These are phyloP conservation scores for Botrylloides violaceus DNA, from an alignment of 23 tunicate genomes.

Conservation along the genomic window DNA sequence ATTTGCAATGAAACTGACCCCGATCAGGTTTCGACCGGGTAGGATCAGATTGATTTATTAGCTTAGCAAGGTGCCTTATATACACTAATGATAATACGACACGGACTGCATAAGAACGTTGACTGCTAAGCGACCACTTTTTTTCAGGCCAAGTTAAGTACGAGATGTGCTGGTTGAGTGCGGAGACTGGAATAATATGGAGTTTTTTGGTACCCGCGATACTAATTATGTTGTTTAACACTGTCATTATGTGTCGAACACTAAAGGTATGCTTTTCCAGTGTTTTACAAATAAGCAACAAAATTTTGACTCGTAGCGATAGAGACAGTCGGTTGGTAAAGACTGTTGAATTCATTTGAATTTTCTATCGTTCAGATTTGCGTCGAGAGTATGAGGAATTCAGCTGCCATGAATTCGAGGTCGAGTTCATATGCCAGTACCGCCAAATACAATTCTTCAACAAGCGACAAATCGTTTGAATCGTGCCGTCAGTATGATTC, in stretches of 20 bases:
- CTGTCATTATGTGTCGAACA: conserved; percentile 56
- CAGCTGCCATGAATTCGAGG: not conserved
- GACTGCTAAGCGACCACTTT: too few species aligned
- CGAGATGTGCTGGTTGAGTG: conserved; percentile 55
- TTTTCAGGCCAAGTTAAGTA: conserved; percentile 34
- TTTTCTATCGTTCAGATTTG: not conserved
- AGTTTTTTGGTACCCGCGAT: conserved; percentile 66
- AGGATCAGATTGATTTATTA: too few species aligned
- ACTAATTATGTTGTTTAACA: conserved; percentile 41
- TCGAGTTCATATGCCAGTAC: not conserved
- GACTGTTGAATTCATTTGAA: too few species aligned
- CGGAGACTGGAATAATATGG: conserved; percentile 73
- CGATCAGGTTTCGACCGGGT: too few species aligned
- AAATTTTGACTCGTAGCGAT: too few species aligned
- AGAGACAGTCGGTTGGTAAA: too few species aligned
- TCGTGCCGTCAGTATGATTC: not conserved
- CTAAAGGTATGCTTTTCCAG: too few species aligned
- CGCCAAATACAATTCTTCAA: not conserved
- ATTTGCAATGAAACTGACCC: too few species aligned
- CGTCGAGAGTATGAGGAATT: conserved; percentile 5
- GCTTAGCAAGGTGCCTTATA: too few species aligned
- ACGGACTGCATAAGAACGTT: too few species aligned
- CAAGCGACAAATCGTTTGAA: not conserved
- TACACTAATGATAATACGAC: too few species aligned
- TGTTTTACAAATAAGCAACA: too few species aligned